Percentiles rank a stretch among this genome's conserved stretches.
Evolutionary conservation across 64 coral and sea anemone species (phyloP).

Genomic region (Pachyseris speciosa): DNA sequence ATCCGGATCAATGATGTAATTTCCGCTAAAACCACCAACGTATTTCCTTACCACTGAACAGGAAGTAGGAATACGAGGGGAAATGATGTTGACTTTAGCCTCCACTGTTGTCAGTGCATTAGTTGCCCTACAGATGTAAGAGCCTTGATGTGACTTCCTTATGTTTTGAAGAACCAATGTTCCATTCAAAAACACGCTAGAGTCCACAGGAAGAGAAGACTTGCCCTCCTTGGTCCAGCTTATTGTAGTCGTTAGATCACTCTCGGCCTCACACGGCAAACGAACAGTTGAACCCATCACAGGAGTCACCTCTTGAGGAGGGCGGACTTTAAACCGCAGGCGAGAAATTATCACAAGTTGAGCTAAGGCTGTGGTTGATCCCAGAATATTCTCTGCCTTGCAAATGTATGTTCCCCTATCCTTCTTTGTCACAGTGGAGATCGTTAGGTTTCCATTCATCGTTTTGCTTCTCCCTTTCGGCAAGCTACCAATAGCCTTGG

Average conservation of each 20-base stretch:
- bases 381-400: constrained; percentile 29
- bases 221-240: too few species aligned
- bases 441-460: background rate
- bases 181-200: too few species aligned
- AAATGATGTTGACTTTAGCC: too few species aligned
- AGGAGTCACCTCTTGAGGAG: background rate
- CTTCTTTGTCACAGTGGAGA: background rate
- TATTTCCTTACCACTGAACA: too few species aligned
- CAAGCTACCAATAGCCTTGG: constrained; percentile 2
- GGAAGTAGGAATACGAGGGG: too few species aligned
- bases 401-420: constrained; percentile 45
- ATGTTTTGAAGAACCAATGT: too few species aligned
- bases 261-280: background rate
- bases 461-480: background rate
- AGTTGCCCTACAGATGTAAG: too few species aligned
- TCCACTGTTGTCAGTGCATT: too few species aligned
- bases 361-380: background rate
- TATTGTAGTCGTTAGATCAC: background rate
- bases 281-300: background rate
- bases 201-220: too few species aligned
- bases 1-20: too few species aligned
- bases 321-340: background rate
- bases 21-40: too few species aligned
- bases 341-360: background rate
- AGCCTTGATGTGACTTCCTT: too few species aligned